Evolutionary conservation across 2,888 invertebrate genomes (phyloP), one percentile per base, ranked within the genome.

Genomic region (Zaprionus lineosus): DNA sequence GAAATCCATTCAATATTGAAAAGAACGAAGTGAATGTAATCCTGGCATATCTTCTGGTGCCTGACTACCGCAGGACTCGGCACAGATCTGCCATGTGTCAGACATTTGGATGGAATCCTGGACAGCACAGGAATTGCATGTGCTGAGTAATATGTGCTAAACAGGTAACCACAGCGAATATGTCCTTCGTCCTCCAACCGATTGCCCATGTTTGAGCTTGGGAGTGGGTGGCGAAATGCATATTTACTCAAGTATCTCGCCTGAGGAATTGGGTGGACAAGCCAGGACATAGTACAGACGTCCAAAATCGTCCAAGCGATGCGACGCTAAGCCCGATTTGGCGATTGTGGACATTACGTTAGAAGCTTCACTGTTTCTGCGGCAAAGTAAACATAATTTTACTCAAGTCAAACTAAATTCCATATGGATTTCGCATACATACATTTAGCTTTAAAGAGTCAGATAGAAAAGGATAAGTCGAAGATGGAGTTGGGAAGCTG

Each of bases 351-450:
- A n/a, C n/a, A n/a, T n/a, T n/a, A n/a, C n/a, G 63, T 72, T 61
- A 73, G 68, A 81, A 34, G 58, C 47, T 40, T 53, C 52, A 60
- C 56, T 43, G 74, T 56, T n/a, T n/a, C n/a, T 47, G 58, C 24
- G 46, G 53, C 68, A 77, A 74, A 74, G 82, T 84, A 84, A 84
- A 77, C 77, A 77, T 77, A 65, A 76, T 77, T 81, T 84, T 63
- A 41, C 60, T 64, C 74, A 52, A 52, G 57, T 62, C 63, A 62
- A 74, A 75, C 66, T 52, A 56, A n/a, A 36, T 33, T 46, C 31
- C 14, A 58, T 12, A 36, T 56, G 46, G 33, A 28, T 55, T 31
- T 48, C n/a, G 18, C 37, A 29, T 37, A 31, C 26, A 11, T 67
- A n/a, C n/a, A n/a, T n/a, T n/a, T n/a, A n/a, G n/a, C n/a, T n/a